Percentiles rank a stretch among this genome's conserved stretches.
These are phyloP conservation scores for Apodemus agrarius DNA, from an alignment of 2,797 vertebrate species.

Conservation along the genomic window DNA sequence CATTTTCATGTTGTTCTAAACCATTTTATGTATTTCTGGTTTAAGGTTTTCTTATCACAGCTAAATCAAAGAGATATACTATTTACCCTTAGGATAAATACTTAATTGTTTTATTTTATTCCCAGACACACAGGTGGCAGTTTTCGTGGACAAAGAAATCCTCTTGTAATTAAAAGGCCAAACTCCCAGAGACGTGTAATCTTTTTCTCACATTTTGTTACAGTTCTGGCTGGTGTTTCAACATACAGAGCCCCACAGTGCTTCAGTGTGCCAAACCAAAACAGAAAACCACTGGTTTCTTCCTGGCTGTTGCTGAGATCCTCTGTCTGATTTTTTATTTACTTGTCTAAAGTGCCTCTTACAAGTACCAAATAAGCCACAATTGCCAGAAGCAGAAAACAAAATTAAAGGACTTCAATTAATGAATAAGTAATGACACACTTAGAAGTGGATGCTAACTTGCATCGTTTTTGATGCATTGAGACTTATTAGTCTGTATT, in stretches of 20 bases:
- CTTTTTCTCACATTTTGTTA: slow-evolving; percentile 80
- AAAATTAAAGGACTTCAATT: slow-evolving; percentile 81
- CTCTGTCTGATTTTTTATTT: slow-evolving; percentile 86
- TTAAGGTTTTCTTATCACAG: slow-evolving; percentile 82
- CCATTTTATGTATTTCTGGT: slow-evolving; percentile 80
- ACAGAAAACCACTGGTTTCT: slow-evolving; percentile 82
- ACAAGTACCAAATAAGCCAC: slow-evolving; percentile 81
- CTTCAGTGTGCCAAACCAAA: slow-evolving; percentile 81
- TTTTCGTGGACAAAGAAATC: slow-evolving; percentile 79
- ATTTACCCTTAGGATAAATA: slow-evolving; percentile 82
- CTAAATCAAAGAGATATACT: slow-evolving; percentile 80
- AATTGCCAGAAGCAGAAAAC: slow-evolving; percentile 76
- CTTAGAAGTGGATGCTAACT: slow-evolving; percentile 66
- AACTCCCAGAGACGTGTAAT: slow-evolving; percentile 81
- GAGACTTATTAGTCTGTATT: slow-evolving; percentile 57
- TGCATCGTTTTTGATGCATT: slow-evolving; percentile 53
- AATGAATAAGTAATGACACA: slow-evolving; percentile 83
- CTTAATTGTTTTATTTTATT: slow-evolving; percentile 84
- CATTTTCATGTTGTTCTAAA: slow-evolving; percentile 76
- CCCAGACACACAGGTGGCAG: slow-evolving; percentile 73
- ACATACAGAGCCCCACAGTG: slow-evolving; percentile 67
- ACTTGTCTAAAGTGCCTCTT: slow-evolving; percentile 83
- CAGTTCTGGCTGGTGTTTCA: slow-evolving; percentile 80
- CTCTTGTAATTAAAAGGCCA: slow-evolving; percentile 81
- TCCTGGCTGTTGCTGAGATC: slow-evolving; percentile 80